Evolutionary conservation across 2,888 invertebrate species (phyloP).

Genomic region (Sarcophaga carnaria): DNA sequence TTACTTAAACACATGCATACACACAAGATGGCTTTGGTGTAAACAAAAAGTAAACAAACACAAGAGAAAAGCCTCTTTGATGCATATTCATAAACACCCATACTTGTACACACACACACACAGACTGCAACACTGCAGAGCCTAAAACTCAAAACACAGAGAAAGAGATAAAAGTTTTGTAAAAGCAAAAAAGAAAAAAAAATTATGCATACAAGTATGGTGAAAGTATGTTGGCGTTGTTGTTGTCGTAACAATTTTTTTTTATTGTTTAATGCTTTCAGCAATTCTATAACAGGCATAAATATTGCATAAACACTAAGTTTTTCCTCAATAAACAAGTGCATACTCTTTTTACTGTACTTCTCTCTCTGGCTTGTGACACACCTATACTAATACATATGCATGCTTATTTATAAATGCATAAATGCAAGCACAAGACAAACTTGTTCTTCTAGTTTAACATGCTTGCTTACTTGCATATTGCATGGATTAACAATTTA

Average conservation of each 20-base stretch:
- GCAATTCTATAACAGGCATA: constrained; percentile 34
- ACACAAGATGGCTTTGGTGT: constrained; percentile 25
- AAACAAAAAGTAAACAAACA: constrained; percentile 16
- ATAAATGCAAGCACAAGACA: background rate
- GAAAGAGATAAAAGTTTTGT: constrained; percentile 57
- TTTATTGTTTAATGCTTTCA: constrained; percentile 40
- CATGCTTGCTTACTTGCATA: constrained; percentile 17
- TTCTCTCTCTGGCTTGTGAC: no score
- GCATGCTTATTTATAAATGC: constrained; percentile 25
- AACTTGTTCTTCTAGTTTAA: background rate
- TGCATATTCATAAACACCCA: background rate
- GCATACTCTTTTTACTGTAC: no score
- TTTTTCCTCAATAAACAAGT: no score
- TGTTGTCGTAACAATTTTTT: no score
- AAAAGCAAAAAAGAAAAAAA: constrained; percentile 33
- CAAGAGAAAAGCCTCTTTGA: background rate
- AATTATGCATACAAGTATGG: constrained; percentile 24
- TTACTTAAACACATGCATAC: background rate
- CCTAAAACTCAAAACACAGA: background rate
- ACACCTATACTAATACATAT: background rate
- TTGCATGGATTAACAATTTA: constrained; percentile 55
- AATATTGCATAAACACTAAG: constrained; percentile 34
- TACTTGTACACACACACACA: constrained; percentile 8
- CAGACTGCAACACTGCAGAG: background rate
- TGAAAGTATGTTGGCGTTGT: background rate